These are phyloP conservation scores for Eulemur rufifrons DNA, from an alignment of 2,113 vertebrate species.

Conservation along the genomic window DNA sequence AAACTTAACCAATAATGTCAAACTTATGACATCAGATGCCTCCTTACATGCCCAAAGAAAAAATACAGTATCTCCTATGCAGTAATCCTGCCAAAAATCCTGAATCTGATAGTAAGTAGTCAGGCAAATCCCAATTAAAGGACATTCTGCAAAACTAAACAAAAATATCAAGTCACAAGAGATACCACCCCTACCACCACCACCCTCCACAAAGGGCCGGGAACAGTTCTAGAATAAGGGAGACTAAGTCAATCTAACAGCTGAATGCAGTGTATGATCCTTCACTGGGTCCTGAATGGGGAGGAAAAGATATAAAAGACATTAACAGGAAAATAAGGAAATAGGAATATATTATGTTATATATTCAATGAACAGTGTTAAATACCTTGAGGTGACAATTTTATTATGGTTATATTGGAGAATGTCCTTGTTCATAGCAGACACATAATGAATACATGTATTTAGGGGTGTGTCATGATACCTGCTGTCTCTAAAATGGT, in stretches of 20 bases:
- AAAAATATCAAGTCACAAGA: neutral
- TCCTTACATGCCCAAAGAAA: neutral
- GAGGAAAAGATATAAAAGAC: neutral
- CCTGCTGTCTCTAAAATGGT: neutral
- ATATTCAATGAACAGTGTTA: neutral
- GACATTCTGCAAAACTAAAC: neutral
- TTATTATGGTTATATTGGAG: neutral
- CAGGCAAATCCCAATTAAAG: neutral
- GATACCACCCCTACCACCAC: neutral
- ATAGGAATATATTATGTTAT: neutral
- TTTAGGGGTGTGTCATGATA: neutral
- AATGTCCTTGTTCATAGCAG: neutral
- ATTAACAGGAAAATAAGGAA: neutral
- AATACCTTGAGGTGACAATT: neutral
- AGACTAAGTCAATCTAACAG: neutral
- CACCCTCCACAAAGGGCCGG: neutral
- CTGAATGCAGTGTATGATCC: neutral
- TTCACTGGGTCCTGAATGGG: neutral
- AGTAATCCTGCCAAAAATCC: neutral
- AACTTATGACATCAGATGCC: neutral
- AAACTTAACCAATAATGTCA: neutral
- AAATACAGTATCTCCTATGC: neutral
- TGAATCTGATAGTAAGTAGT: neutral
- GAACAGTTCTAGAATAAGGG: neutral
- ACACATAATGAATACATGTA: neutral